Evolutionary conservation across 1,140 invertebrate species (phyloP).

Genomic region (Drosophila sp.): DNA sequence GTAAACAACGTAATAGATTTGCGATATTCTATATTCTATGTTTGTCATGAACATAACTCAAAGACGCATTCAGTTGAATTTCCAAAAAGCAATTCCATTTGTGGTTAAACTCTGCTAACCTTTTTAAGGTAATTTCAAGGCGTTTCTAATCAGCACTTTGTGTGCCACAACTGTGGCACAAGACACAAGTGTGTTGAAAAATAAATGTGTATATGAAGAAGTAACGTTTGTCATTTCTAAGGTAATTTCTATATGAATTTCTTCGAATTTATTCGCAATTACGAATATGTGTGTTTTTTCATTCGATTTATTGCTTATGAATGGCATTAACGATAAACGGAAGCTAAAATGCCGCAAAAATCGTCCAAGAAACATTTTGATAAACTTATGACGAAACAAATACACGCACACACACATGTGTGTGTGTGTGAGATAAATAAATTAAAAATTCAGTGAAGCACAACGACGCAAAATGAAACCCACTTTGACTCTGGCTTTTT

Average conservation of each 20-base stretch:
- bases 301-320: conserved; percentile 45
- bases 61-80: neutral
- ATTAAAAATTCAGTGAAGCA: conserved; percentile 73
- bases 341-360: conserved; percentile 31
- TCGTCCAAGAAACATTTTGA: conserved; percentile 10
- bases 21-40: neutral
- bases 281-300: conserved; percentile 16
- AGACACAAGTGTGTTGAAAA: conserved; percentile 1
- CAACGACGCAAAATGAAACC: conserved; percentile 65
- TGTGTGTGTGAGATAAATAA: conserved; percentile 62
- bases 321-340: conserved; percentile 45
- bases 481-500: conserved; percentile 46
- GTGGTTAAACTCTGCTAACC: neutral
- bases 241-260: conserved; percentile 22
- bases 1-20: neutral
- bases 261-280: conserved; percentile 39
- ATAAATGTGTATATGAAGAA: neutral
- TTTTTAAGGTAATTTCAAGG: conserved; percentile 3
- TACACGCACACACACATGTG: conserved; percentile 11
- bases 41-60: neutral
- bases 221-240: neutral
- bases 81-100: conserved; percentile 3
- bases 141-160: conserved; percentile 8
- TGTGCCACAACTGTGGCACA: conserved; percentile 17
- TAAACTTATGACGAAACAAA: conserved; percentile 30